Base-by-base conservation (phyloP, 2,888 invertebrate genomes). In the Sphaerophoria taeniata region DNA sequence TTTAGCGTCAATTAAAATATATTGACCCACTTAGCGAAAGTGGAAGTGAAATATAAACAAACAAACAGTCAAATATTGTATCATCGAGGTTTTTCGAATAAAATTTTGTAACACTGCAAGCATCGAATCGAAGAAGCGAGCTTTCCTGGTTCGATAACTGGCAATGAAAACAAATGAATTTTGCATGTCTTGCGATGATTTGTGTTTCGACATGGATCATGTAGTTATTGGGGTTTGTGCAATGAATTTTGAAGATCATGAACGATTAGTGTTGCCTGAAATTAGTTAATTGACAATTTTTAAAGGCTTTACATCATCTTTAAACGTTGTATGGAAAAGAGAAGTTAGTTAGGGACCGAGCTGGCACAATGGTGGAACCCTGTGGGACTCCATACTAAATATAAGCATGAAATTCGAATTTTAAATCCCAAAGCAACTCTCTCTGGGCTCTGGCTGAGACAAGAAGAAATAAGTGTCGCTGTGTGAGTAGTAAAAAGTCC, bases 21-120 rank as follows among this genome's bases (percentile, higher is more conserved):
- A 67, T 69, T 83, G 82, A 84, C 84, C 84, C 55, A 84, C 55
- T 56, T 84, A 84, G 69, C 77, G 80, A 80, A 80, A 80, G 84
- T 82, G 82, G 82, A 82, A 82, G 77, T 75, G 63, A 82, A 82
- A 82, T 82, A 82, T 12, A 49, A 34, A 39, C 51, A 16, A 39
- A 56, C 51, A 36, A 24, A 67, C 16, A 43, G 43, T 53, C 49
- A 76, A 49, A 16, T 49, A 60, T 80, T 80, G 84, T 70, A 63
- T 84, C 80, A 80, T 76, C 84, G 71, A 31, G 65, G 67, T 31
- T 56, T 75, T 70, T 11, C 9, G 58, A 47, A 36, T 58, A 51
- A 45, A 47, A 47, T 84, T 49, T 51, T 71, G 83, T 71, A 79
- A 84, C 47, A 2, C 24, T 11, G n/a, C 9, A 33, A 24, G 36